These are phyloP conservation scores for Falcunculus frontatus DNA, from an alignment of 2,113 vertebrate species.

Conservation along the genomic window DNA sequence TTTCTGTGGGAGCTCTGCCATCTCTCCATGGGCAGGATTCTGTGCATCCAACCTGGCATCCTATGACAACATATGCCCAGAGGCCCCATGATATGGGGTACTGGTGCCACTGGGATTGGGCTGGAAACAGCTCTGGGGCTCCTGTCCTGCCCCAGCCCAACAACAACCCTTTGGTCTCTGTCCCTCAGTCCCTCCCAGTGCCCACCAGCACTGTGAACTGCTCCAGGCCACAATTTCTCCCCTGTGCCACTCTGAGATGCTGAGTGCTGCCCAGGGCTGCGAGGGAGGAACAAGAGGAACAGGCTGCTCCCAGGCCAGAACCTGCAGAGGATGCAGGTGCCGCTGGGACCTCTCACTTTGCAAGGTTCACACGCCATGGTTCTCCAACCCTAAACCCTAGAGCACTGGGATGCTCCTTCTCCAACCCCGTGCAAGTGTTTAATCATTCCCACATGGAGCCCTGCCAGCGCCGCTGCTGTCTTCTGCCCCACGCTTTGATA, in stretches of 20 bases:
- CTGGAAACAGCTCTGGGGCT: background rate
- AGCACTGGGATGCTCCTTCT: background rate
- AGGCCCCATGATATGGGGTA: background rate
- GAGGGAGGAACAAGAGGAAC: background rate
- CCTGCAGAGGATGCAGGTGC: background rate
- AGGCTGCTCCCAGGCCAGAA: background rate
- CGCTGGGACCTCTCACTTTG: background rate
- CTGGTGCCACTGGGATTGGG: background rate
- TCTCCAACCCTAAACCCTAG: background rate
- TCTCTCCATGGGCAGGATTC: background rate
- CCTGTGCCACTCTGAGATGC: background rate
- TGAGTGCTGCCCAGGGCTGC: background rate
- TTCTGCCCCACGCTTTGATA: background rate
- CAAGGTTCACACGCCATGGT: background rate
- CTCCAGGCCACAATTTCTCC: background rate
- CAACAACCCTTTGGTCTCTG: background rate
- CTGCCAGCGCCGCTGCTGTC: background rate
- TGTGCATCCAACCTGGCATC: background rate
- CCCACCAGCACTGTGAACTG: background rate
- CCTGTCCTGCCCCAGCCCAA: background rate
- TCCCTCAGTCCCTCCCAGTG: background rate
- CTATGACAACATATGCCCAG: accelerated
- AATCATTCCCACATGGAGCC: background rate
- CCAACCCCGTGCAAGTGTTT: background rate
- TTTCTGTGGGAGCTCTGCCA: background rate